Conservation (phyloP, 2,888 invertebrate species). For the Caenorhabditis zanzibari region DNA sequence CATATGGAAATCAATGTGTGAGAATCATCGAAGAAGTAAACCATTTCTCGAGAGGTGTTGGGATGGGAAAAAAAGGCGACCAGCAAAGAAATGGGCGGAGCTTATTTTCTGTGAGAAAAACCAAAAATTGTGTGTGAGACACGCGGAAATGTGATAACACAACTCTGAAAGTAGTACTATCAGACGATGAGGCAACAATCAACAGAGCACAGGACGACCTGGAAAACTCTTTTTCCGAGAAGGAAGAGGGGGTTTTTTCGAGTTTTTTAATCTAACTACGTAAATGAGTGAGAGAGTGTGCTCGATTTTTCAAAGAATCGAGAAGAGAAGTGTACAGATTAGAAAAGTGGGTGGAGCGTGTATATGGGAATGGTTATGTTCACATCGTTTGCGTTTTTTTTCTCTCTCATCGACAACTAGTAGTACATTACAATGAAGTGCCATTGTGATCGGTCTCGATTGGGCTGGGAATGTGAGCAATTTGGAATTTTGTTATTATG, state of each 20-base stretch:
- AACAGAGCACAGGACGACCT: conserved; percentile 11
- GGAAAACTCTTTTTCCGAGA: conserved; percentile 21
- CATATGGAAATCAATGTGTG: conserved; percentile 33
- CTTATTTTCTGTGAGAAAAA: background rate
- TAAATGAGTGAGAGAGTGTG: background rate
- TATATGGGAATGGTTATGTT: background rate
- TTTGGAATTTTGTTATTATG: background rate
- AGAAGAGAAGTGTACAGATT: background rate
- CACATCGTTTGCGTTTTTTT: background rate
- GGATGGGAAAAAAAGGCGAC: background rate
- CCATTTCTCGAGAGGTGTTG: background rate
- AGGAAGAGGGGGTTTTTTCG: no score
- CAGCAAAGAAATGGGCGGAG: conserved; percentile 16
- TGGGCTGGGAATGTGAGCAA: background rate
- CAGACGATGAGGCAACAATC: background rate
- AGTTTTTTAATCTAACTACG: conserved; percentile 17
- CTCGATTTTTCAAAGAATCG: no score
- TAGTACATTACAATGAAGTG: background rate
- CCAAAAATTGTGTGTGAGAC: background rate
- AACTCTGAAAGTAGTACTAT: conserved; percentile 20
- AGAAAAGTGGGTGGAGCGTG: background rate
- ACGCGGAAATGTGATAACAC: conserved; percentile 19
- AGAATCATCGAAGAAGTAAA: conserved; percentile 8
- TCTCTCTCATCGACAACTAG: background rate
- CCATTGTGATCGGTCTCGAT: background rate